Evolutionary conservation across 30 jellyfish, hydroid and myxozoan species (phyloP).

Genomic region (Clytia hemisphaerica): DNA sequence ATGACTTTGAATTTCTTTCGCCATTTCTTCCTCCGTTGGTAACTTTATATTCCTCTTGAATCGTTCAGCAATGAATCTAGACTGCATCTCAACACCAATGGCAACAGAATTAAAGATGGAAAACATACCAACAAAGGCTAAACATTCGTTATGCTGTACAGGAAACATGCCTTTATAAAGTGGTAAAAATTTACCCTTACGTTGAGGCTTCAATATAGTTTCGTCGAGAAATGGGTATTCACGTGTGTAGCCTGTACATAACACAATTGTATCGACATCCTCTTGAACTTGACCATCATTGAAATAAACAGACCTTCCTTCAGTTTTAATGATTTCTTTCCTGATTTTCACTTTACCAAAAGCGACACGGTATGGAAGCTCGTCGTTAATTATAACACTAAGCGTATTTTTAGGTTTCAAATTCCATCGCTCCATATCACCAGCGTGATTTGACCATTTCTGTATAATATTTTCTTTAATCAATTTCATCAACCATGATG

Average conservation of each 20-base stretch:
- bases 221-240: constrained; percentile 44
- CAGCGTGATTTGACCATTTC: too few species aligned
- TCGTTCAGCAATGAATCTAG: constrained; percentile 70
- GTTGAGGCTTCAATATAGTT: constrained; percentile 6
- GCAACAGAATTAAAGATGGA: constrained; percentile 46
- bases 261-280: constrained; percentile 48
- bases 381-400: constrained; percentile 34
- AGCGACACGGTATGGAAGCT: constrained; percentile 44
- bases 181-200: constrained; percentile 48
- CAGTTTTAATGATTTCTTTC: constrained; percentile 7
- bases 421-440: too few species aligned
- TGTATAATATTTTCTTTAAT: too few species aligned
- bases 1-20: neutral
- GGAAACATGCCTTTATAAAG: constrained; percentile 56
- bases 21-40: constrained; percentile 57
- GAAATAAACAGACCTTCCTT: constrained; percentile 28
- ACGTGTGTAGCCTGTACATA: constrained; percentile 74
- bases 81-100: constrained; percentile 71
- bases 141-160: constrained; percentile 26
- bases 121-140: constrained; percentile 62
- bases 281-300: constrained; percentile 42
- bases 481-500: too few species aligned
- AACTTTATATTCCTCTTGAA: constrained; percentile 42
- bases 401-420: too few species aligned
- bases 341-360: constrained; percentile 42